Percentiles rank a stretch among this genome's conserved stretches.
Evolutionary conservation across 1,140 invertebrate genomes (phyloP).

Genomic region (Battus philenor): DNA sequence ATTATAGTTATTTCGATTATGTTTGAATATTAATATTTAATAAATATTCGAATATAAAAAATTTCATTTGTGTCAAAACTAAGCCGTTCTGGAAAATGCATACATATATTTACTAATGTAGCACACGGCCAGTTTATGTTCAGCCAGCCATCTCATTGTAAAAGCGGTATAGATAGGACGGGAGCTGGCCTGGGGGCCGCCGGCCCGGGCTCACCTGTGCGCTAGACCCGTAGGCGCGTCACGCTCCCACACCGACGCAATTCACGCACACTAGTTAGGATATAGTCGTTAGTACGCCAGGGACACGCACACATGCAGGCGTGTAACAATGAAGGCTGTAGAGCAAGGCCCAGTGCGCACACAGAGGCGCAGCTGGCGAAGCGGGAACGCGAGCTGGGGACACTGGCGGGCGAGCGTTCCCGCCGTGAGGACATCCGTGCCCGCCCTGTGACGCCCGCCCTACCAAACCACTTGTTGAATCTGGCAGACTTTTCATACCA

Average conservation of each 20-base stretch:
- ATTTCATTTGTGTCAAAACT: too few relatives aligned
- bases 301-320: conserved; percentile 26
- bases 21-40: too few relatives aligned
- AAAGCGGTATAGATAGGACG: conserved; percentile 60
- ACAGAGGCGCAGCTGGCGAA: conserved; percentile 30
- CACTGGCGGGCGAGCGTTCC: conserved; percentile 63
- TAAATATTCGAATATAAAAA: too few relatives aligned
- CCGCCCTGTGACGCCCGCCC: conserved; percentile 47
- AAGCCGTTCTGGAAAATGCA: neutral
- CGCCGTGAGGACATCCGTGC: conserved; percentile 49
- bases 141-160: conserved; percentile 62
- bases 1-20: too few relatives aligned
- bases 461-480: conserved; percentile 69
- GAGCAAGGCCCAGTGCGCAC: conserved; percentile 31
- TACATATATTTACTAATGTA: conserved; percentile 50
- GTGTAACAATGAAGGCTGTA: conserved; percentile 40
- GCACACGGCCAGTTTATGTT: conserved; percentile 56
- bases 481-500: conserved; percentile 47
- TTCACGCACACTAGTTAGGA: conserved; percentile 21
- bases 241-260: conserved; percentile 35
- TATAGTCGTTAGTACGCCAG: conserved; percentile 18
- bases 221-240: conserved; percentile 54
- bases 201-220: conserved; percentile 64
- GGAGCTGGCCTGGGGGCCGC: conserved; percentile 51
- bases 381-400: conserved; percentile 34